phyloP scores from a whole-genome alignment of 37 sponge, comb jelly and placozoan species.

The Aphrocallistes beatrix region DNA sequence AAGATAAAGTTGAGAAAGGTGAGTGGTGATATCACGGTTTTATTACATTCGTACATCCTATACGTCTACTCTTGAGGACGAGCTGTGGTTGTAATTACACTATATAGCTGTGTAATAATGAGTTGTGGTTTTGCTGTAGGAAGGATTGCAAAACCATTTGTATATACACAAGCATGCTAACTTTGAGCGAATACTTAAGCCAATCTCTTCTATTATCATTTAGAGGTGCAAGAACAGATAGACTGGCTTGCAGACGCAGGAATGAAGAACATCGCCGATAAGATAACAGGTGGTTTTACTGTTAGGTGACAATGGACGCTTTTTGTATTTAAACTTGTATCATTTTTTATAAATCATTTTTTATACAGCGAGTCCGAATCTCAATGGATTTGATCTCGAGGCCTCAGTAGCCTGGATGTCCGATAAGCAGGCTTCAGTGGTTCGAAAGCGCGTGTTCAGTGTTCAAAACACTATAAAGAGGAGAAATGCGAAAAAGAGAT shows the following conservation, averaged over 20 bases:
- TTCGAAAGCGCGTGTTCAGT: background rate
- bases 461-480: background rate
- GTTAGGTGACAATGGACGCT: background rate
- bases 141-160: background rate
- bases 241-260: background rate
- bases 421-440: background rate
- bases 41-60: too few relatives aligned
- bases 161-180: too few relatives aligned
- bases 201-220: too few relatives aligned
- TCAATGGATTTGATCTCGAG: slow-evolving; percentile 6
- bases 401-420: slow-evolving; percentile 6
- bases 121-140: background rate
- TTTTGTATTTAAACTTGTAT: too few relatives aligned
- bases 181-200: too few relatives aligned
- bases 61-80: too few relatives aligned
- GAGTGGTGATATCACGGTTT: too few relatives aligned
- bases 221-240: background rate
- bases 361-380: background rate
- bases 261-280: background rate
- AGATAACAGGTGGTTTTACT: background rate
- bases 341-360: background rate
- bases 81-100: too few relatives aligned
- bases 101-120: background rate
- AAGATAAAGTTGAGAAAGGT: background rate
- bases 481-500: background rate